These are phyloP conservation scores for Cephus rjabovi DNA, from an alignment of 2,888 invertebrate species.

Conservation along the genomic window DNA sequence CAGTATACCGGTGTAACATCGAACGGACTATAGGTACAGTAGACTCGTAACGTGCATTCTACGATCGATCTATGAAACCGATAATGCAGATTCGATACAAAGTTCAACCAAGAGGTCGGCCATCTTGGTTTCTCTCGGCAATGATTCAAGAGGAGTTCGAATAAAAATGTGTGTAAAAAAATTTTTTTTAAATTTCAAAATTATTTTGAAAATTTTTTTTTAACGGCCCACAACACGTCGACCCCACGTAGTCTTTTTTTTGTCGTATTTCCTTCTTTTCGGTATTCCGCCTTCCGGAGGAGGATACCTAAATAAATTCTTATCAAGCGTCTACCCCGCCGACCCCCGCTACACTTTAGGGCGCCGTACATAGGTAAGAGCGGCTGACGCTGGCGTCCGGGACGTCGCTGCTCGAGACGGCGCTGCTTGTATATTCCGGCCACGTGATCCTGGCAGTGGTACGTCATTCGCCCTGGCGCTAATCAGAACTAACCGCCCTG, in stretches of 20 bases:
- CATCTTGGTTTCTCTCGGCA: constrained; percentile 16
- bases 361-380: background rate
- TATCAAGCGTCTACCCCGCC: constrained; percentile 20
- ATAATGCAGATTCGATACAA: constrained; percentile 32
- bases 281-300: background rate
- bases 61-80: constrained; percentile 35
- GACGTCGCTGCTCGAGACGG: background rate
- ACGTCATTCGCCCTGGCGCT: constrained; percentile 62
- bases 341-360: background rate
- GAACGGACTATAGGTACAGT: background rate
- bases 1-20: background rate
- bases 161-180: no score
- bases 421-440: constrained; percentile 50
- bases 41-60: constrained; percentile 18
- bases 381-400: background rate
- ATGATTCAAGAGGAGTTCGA: constrained; percentile 7
- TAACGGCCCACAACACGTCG: background rate
- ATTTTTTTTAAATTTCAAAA: no score
- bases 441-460: constrained; percentile 64
- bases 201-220: background rate
- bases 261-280: background rate
- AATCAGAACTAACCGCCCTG: constrained; percentile 66
- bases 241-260: background rate
- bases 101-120: constrained; percentile 12
- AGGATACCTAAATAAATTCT: constrained; percentile 40